Percentiles rank a stretch among this genome's conserved stretches.
Conservation (phyloP, 1,140 invertebrate genomes). For the Meloidogyne exigua region DNA sequence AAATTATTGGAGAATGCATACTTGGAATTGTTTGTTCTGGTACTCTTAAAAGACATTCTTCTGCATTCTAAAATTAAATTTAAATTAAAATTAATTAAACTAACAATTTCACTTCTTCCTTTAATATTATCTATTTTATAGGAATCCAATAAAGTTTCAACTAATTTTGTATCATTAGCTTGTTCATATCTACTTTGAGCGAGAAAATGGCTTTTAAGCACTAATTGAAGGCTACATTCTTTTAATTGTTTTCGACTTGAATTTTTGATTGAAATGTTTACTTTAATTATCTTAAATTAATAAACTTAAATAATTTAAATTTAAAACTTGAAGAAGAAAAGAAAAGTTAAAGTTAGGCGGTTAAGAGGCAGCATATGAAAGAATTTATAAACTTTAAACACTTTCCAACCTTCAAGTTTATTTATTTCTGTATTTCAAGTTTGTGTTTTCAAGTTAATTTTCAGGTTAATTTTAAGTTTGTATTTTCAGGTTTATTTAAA, state of each 20-base stretch:
- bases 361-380: no score
- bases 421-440: no score
- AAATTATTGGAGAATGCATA: conserved; percentile 48
- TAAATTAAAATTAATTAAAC: background rate
- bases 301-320: background rate
- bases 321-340: no score
- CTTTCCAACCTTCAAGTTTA: no score
- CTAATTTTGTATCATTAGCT: conserved; percentile 56
- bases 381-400: no score
- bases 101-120: conserved; percentile 50
- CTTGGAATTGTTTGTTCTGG: conserved; percentile 14
- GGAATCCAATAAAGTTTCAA: conserved; percentile 49
- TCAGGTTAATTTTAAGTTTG: no score
- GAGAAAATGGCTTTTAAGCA: conserved; percentile 57
- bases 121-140: conserved; percentile 46
- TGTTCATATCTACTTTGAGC: conserved; percentile 60
- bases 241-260: conserved; percentile 54
- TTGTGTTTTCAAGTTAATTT: no score
- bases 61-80: background rate
- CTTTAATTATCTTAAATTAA: conserved; percentile 34
- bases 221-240: conserved; percentile 50
- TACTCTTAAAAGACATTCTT: conserved; percentile 4
- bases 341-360: no score
- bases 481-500: no score
- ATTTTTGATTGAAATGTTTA: conserved; percentile 43